Conservation (phyloP, 2,113 vertebrate genomes). For the Setophaga petechia region DNA sequence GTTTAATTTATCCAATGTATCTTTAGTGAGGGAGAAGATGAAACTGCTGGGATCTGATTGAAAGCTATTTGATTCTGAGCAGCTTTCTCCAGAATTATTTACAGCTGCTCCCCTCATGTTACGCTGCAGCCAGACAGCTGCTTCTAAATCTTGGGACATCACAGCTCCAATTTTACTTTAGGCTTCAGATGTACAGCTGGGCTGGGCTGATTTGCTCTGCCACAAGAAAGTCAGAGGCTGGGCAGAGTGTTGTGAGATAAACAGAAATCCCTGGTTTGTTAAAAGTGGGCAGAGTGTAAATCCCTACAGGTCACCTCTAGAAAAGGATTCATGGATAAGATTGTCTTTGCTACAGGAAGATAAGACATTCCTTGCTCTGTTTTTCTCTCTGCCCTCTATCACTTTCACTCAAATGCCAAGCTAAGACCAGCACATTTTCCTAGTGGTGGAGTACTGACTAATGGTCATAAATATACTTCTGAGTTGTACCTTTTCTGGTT, state of each 20-base stretch:
- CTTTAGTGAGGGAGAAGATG: background rate
- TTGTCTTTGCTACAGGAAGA: background rate
- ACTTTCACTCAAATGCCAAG: background rate
- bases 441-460: background rate
- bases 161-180: background rate
- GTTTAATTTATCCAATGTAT: background rate
- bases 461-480: background rate
- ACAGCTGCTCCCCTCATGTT: background rate
- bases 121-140: background rate
- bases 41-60: background rate
- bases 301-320: background rate
- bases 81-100: slow-evolving; percentile 4
- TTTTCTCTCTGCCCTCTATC: background rate
- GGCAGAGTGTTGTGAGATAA: background rate
- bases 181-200: background rate
- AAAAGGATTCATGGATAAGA: background rate
- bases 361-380: background rate
- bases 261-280: background rate
- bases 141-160: background rate
- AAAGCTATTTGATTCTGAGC: background rate
- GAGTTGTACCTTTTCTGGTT: background rate
- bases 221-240: background rate
- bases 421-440: background rate
- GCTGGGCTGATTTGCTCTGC: background rate
- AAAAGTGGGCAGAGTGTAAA: background rate